Percentiles rank a stretch among this genome's conserved stretches.
These are phyloP conservation scores for Parnassius smintheus DNA, from an alignment of 2,888 invertebrate genomes.

Conservation along the genomic window DNA sequence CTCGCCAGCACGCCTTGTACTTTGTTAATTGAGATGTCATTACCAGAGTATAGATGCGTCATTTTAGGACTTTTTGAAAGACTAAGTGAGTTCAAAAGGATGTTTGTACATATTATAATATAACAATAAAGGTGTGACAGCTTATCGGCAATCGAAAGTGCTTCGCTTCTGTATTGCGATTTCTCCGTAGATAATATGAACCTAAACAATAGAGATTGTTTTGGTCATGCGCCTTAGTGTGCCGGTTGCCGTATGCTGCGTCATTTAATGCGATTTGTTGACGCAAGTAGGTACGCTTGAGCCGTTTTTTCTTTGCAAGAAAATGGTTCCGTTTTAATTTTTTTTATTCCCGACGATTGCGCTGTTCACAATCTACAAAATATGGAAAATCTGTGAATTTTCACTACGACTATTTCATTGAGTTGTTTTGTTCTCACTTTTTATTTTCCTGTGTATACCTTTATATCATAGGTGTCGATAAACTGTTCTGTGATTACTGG, in stretches of 20 bases:
- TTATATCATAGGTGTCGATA: conserved; percentile 58
- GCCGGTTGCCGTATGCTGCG: conserved; percentile 1
- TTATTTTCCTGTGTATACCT: conserved; percentile 46
- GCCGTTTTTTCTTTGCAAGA: background rate
- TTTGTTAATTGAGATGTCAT: too few relatives aligned
- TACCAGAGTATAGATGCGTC: too few relatives aligned
- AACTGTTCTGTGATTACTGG: conserved; percentile 70
- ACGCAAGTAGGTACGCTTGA: conserved; percentile 1
- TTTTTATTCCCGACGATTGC: background rate
- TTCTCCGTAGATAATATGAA: too few relatives aligned
- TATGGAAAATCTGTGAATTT: conserved; percentile 24
- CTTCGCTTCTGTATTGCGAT: too few relatives aligned
- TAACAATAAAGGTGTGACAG: too few relatives aligned
- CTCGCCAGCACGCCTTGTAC: too few relatives aligned
- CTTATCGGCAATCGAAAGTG: too few relatives aligned
- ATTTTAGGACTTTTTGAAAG: too few relatives aligned
- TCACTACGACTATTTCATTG: conserved; percentile 21
- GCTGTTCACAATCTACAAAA: conserved; percentile 2
- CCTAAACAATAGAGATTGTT: background rate
- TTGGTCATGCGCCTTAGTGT: too few relatives aligned
- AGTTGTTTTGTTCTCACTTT: conserved; percentile 22
- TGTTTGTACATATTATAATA: too few relatives aligned
- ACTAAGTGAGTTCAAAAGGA: too few relatives aligned
- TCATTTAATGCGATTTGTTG: conserved; percentile 14
- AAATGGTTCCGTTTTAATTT: background rate